Conservation (phyloP, 2,888 invertebrate species). For the Philonicus albiceps region DNA sequence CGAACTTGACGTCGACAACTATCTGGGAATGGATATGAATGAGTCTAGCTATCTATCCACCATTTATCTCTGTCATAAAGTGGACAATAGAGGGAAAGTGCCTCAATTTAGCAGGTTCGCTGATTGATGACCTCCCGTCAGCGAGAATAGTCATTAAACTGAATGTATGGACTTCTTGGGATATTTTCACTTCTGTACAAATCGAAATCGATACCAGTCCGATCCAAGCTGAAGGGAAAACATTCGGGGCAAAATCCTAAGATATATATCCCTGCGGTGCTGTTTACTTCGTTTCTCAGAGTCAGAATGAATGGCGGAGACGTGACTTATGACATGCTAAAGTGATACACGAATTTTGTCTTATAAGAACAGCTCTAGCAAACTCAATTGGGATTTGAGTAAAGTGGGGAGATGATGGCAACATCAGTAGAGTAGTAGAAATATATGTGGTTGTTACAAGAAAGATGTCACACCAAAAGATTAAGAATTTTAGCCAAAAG, state of each 20-base stretch:
- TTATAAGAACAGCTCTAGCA: not conserved
- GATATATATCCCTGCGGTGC: not conserved
- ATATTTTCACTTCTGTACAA: not conserved
- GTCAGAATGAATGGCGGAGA: not conserved
- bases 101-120: constrained; percentile 1
- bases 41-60: not conserved
- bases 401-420: not conserved
- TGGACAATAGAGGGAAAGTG: constrained; percentile 38
- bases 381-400: not conserved
- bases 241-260: not conserved
- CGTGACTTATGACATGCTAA: not conserved
- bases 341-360: not conserved
- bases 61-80: constrained; percentile 45
- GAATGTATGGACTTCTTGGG: not conserved
- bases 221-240: not conserved
- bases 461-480: too few relatives aligned
- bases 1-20: not conserved
- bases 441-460: too few relatives aligned
- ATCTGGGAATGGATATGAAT: not conserved
- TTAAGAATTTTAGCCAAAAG: too few relatives aligned
- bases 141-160: not conserved
- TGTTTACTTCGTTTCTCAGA: not conserved
- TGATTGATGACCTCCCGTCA: constrained; percentile 24
- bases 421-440: not conserved
- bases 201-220: not conserved